phyloP scores from a whole-genome alignment of 2,888 invertebrate species.

The Sicus ferrugineus region DNA sequence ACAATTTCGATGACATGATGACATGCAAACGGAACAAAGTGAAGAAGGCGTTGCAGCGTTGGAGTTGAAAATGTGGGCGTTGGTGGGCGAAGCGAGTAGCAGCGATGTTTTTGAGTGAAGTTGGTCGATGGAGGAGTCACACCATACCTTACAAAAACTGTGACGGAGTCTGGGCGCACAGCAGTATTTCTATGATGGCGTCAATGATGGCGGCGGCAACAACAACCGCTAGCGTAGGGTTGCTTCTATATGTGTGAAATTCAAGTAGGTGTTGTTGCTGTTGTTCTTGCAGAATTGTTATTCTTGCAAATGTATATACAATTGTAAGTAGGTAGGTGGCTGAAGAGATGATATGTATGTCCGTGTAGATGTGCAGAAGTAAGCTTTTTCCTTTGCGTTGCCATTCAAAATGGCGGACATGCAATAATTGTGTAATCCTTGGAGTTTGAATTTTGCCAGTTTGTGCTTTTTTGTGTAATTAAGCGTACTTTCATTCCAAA shows the following conservation, averaged over 20 bases:
- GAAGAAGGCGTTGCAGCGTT: background rate
- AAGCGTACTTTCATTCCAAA: too few relatives aligned
- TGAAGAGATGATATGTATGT: conserved; percentile 15
- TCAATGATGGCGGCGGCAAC: conserved; percentile 23
- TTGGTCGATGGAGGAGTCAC: conserved; percentile 19
- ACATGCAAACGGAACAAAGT: conserved; percentile 1
- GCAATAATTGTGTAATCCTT: conserved; percentile 53
- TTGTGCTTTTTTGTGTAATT: background rate
- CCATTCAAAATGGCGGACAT: conserved; percentile 57
- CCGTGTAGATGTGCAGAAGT: conserved; percentile 33
- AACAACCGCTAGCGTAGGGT: conserved; percentile 7
- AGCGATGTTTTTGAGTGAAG: conserved; percentile 6
- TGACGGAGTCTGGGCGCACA: conserved; percentile 9
- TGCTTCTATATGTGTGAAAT: conserved; percentile 17
- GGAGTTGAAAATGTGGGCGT: background rate
- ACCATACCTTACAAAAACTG: background rate
- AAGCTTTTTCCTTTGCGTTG: conserved; percentile 41
- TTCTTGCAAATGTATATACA: background rate
- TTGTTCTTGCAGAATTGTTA: conserved; percentile 23
- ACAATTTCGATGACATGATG: conserved; percentile 33
- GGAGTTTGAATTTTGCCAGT: conserved; percentile 19
- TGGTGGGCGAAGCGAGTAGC: conserved; percentile 22
- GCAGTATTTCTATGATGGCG: conserved; percentile 17
- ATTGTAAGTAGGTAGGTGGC: conserved; percentile 1
- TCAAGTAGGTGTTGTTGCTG: conserved; percentile 16